Evolutionary conservation across 37 sponge, comb jelly and placozoan genomes (phyloP).

Genomic region (Theonella swinhoei): DNA sequence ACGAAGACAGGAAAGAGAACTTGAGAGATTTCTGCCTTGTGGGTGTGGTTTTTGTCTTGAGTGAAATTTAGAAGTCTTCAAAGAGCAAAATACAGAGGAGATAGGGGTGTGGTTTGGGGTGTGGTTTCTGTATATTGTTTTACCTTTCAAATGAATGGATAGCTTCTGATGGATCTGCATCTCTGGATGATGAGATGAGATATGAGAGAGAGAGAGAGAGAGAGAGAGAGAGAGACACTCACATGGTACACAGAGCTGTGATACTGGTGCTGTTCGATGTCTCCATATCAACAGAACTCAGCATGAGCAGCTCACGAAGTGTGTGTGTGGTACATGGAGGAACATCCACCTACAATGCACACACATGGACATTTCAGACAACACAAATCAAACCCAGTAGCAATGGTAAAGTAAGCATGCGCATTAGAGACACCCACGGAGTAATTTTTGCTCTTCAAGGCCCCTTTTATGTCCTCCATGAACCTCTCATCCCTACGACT

Average conservation of each 20-base stretch:
- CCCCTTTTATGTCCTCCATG: neutral
- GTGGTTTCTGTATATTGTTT: too few relatives aligned
- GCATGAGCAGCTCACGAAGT: conserved; percentile 54
- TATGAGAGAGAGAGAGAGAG: too few relatives aligned
- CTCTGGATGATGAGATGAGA: neutral
- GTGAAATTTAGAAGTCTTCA: conserved; percentile 17
- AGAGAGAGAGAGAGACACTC: neutral
- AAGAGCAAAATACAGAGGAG: neutral
- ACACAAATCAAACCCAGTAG: too few relatives aligned
- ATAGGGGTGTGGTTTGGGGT: too few relatives aligned
- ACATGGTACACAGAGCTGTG: conserved; percentile 56
- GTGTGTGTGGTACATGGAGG: conserved; percentile 34
- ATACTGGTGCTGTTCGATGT: conserved; percentile 42
- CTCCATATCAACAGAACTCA: conserved; percentile 60
- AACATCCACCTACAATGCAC: conserved; percentile 1
- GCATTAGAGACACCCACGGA: neutral
- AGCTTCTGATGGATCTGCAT: conserved; percentile 11
- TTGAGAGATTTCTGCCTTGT: conserved; percentile 41
- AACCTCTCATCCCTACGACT: neutral
- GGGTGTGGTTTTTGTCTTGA: conserved; percentile 6
- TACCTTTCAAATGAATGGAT: conserved; percentile 39
- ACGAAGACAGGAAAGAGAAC: conserved; percentile 60
- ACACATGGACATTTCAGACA: too few relatives aligned
- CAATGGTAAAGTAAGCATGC: too few relatives aligned
- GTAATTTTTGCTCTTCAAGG: neutral